Evolutionary conservation across 2,888 invertebrate genomes (phyloP), one percentile per base, ranked within the genome.

Genomic region (Fragum fragum): DNA sequence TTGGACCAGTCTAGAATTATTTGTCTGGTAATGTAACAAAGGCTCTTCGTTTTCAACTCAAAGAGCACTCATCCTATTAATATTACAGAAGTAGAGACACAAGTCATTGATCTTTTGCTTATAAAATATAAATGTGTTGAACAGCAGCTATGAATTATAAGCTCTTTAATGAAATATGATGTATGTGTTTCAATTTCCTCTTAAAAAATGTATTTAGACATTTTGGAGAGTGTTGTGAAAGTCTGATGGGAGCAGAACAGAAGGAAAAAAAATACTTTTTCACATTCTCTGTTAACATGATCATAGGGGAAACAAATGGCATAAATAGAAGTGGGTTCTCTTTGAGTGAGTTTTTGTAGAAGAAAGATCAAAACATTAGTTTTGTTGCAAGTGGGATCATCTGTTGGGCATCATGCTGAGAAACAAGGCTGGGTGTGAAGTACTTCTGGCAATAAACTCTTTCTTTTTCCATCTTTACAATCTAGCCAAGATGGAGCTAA

Each of bases 321-420:
- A 57, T 57, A 59, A 73, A 63, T 47, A 59, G 21, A 57, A 57
- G 57, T 57, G 26, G 57, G 57, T 28, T 57, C 3, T 57, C 26
- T 57, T 57, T 26, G 28, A 57, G 57, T 9, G 1, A 21, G 23
- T 66, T 42, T 66, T 66, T 66, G 36, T 18, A 72, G 72, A 59
- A 70, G 66, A 53, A 47, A 83, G 76, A 83, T 83, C 83, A 83
- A 83, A 83, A 76, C 76, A 66, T n/a, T 39, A 61, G 73, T 47
- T 32, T 59, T 70, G 72, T 74, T 76, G 42, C 79, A 76, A 79
- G 73, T 73, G 47, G 26, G 76, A 76, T 76, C 76, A 73, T 79
- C 78, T 76, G 29, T 32, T 26, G 32, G 76, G 42, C 61, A 9
- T 29, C 83, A 36, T 75, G 83, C 83, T 80, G 83, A 28, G 83